phyloP scores from a whole-genome alignment of 2,797 vertebrate species.

The Sebastes cheni region DNA sequence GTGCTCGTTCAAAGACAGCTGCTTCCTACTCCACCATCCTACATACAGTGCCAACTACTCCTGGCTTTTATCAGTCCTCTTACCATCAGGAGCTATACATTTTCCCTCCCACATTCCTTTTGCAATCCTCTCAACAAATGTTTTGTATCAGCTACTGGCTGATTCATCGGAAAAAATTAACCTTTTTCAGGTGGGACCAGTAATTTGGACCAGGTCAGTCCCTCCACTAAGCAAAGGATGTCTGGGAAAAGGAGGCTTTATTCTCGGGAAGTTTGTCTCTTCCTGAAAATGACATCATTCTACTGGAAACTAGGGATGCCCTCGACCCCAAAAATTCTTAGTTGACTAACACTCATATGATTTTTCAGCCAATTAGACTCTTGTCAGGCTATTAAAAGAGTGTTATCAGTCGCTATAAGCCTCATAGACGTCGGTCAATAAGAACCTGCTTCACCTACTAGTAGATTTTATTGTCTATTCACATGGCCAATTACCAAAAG shows the following conservation, averaged over 20 bases:
- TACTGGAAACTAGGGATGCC: neutral
- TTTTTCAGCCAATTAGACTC: too few relatives aligned
- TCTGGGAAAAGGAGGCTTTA: neutral
- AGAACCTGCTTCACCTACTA: too few relatives aligned
- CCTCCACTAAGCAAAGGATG: neutral
- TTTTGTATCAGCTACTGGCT: neutral
- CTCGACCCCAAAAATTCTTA: too few relatives aligned
- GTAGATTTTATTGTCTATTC: too few relatives aligned
- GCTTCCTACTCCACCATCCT: slow-evolving; percentile 27
- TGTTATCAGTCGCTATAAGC: too few relatives aligned
- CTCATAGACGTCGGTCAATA: too few relatives aligned
- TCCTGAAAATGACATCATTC: neutral
- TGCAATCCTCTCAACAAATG: neutral
- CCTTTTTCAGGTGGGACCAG: neutral
- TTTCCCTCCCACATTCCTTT: slow-evolving; percentile 31
- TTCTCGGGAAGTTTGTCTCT: neutral
- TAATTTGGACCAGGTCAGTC: neutral
- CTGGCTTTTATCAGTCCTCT: slow-evolving; percentile 6
- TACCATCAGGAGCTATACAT: neutral
- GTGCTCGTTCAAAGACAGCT: slow-evolving; percentile 18
- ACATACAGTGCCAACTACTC: slow-evolving; percentile 5
- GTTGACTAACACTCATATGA: too few relatives aligned
- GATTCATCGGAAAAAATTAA: neutral
- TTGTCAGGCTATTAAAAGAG: too few relatives aligned
- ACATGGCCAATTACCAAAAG: too few relatives aligned